Evolutionary conservation across 2,797 vertebrate species (phyloP).

Genomic region (Enteromius unitaeniatus): DNA sequence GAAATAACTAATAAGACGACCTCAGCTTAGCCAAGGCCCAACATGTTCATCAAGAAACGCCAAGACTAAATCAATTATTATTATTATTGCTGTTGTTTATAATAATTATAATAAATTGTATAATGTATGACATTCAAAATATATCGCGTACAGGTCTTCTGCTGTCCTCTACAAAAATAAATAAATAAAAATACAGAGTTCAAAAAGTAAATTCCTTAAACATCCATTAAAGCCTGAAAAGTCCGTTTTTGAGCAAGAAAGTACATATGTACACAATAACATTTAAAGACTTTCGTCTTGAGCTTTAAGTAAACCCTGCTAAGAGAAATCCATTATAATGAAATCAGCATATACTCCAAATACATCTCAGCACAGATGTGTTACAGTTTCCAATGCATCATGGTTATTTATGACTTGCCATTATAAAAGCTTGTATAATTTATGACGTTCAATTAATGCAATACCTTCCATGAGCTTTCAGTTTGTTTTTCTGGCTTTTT

Average conservation of each 20-base stretch:
- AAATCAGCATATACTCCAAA: constrained; percentile 79
- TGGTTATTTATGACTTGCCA: constrained; percentile 85
- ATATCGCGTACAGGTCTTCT: background rate
- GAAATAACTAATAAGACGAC: constrained; percentile 67
- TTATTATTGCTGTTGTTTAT: background rate
- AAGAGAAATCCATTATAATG: constrained; percentile 76
- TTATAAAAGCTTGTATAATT: constrained; percentile 86
- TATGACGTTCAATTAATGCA: constrained; percentile 82
- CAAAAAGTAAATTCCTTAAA: background rate
- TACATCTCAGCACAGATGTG: constrained; percentile 78
- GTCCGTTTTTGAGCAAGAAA: background rate
- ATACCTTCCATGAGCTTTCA: constrained; percentile 79
- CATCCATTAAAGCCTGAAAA: background rate
- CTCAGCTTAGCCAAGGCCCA: constrained; percentile 43
- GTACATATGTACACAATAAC: background rate
- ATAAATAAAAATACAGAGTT: background rate
- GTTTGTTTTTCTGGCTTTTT: constrained; percentile 65
- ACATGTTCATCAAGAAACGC: constrained; percentile 63
- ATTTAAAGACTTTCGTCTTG: constrained; percentile 39
- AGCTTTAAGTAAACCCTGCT: constrained; percentile 76
- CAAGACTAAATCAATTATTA: constrained; percentile 19
- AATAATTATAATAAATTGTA: background rate
- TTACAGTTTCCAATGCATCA: constrained; percentile 79
- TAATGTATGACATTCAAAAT: background rate
- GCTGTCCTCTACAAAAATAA: background rate